Evolutionary conservation across 2,888 invertebrate species (phyloP), one percentile per base, ranked within the genome.

Genomic region (Nomada ferruginata): DNA sequence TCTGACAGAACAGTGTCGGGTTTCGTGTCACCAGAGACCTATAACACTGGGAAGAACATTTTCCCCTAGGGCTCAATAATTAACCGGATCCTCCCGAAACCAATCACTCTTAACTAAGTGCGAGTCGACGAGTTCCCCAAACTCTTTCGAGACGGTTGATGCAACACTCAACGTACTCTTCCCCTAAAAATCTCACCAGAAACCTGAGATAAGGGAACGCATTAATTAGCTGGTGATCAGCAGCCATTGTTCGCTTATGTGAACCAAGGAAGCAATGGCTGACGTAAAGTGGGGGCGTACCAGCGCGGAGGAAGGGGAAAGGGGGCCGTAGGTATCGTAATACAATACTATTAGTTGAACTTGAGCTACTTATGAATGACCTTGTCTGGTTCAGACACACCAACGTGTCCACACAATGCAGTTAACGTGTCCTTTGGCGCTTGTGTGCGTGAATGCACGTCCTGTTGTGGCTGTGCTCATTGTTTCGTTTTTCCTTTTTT

Each of bases 321-420:
- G 86, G 86, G 85, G 74, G 79, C 79, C 60, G 79, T 80, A 78
- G 74, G 87, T 88, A 90, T 91, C 89, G 91, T 90, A 90, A 91
- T 90, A 90, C 91, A 90, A 91, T 90, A 90, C 87, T 85, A 88
- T 89, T 88, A 89, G 87, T 85, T 91, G 92, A 92, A 92, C 92
- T 92, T 92, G 92, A 92, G 91, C 92, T 90, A 92, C 91, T 92
- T 92, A 92, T 89, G 89, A 89, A 87, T 90, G 92, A 91, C 92
- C 92, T 92, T 92, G 92, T 88, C 89, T 85, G 87, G 72, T 84
- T 83, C 82, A 73, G 63, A 55, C 83, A 63, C 79, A 76, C 72
- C 20, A 52, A 78, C 57, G 55, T 29, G 26, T 50, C 63, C 36
- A 18, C 60, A 44, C 57, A 50, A 11, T 55, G 29, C 20, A 20